A percentile compares a stretch with the other conserved stretches of the same genome.
Conservation (phyloP, 2,797 vertebrate genomes). For the Coilia nasus region DNA sequence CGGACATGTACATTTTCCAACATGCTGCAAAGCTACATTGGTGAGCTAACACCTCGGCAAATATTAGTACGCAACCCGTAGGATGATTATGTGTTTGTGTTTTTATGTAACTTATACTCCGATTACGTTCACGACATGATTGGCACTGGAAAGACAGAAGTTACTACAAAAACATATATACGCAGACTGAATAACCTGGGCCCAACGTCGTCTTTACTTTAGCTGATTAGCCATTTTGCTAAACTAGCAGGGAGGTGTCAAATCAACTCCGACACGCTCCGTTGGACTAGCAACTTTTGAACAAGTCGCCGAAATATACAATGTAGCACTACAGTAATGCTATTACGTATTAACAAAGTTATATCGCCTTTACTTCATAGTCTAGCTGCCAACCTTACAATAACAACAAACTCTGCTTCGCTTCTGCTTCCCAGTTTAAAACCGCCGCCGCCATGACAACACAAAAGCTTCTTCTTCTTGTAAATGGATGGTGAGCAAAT, state of each 20-base stretch:
- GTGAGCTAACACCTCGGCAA: background rate
- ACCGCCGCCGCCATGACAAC: conserved; percentile 23
- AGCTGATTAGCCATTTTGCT: background rate
- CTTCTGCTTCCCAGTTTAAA: conserved; percentile 10
- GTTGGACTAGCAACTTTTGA: background rate
- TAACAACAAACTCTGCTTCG: background rate
- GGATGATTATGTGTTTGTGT: background rate
- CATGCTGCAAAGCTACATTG: background rate
- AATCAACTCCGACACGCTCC: background rate
- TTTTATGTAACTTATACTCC: background rate
- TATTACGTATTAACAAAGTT: background rate
- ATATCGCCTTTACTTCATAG: background rate
- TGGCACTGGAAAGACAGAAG: background rate
- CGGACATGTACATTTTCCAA: background rate
- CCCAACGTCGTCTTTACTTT: background rate
- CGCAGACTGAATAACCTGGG: background rate
- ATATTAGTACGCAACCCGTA: background rate
- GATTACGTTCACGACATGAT: background rate
- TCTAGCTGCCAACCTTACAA: background rate
- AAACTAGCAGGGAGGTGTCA: background rate
- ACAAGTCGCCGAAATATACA: background rate
- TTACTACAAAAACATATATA: background rate
- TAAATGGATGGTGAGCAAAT: background rate
- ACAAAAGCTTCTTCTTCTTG: background rate
- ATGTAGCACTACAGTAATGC: background rate